Evolutionary conservation across 2,113 vertebrate species (phyloP).

Genomic region (Himantopus leucocephalus): DNA sequence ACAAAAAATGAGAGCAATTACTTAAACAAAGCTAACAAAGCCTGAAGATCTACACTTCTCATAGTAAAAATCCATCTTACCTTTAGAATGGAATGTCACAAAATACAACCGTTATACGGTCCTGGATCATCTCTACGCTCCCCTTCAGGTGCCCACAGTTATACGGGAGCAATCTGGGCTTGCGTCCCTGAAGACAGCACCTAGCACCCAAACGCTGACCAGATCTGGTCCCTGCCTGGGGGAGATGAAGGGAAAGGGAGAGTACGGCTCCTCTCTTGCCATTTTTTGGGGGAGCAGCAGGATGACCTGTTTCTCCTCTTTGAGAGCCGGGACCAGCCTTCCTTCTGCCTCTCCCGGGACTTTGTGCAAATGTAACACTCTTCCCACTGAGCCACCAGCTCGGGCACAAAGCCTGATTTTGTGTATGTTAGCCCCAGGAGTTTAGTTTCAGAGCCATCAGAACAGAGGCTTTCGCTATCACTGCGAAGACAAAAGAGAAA

Average conservation of each 20-base stretch:
- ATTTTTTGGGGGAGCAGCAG: neutral
- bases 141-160: neutral
- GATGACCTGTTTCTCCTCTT: neutral
- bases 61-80: neutral
- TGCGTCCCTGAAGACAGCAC: accelerated
- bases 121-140: neutral
- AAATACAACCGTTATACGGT: neutral
- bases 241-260: neutral
- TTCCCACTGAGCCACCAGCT: neutral
- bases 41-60: neutral
- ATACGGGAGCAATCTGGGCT: neutral
- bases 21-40: neutral
- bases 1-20: neutral
- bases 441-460: neutral
- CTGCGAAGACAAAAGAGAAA: neutral
- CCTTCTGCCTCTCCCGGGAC: neutral
- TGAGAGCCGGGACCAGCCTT: neutral
- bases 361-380: neutral
- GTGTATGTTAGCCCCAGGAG: neutral
- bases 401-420: neutral
- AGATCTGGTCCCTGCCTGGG: accelerated
- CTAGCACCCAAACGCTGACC: neutral
- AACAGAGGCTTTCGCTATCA: neutral
- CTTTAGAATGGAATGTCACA: neutral
- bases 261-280: accelerated